These are phyloP conservation scores for Tetraneura akinire DNA, from an alignment of 1,140 invertebrate genomes.

Conservation along the genomic window DNA sequence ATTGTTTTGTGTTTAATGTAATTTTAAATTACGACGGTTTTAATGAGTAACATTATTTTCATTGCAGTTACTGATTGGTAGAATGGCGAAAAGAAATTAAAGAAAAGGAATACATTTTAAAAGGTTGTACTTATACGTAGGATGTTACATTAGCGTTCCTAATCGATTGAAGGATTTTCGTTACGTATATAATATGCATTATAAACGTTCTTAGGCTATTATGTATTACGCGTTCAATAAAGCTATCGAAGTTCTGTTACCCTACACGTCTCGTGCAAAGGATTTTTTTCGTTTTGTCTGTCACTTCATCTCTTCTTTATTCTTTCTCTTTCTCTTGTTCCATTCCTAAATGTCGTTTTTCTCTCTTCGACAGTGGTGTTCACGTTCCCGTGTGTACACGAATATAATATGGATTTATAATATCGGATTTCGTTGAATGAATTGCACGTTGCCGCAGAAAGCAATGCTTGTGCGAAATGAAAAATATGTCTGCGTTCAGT, in stretches of 20 bases:
- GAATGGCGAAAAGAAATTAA: too few relatives aligned
- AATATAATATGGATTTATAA: not conserved
- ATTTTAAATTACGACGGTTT: too few relatives aligned
- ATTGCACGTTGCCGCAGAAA: not conserved
- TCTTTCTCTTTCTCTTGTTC: too few relatives aligned
- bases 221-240: not conserved
- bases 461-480: not conserved
- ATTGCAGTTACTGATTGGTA: too few relatives aligned
- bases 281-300: not conserved
- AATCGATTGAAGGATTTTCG: constrained; percentile 5
- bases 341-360: too few relatives aligned
- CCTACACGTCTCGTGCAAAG: not conserved
- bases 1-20: too few relatives aligned
- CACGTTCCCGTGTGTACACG: not conserved
- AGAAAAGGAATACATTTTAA: too few relatives aligned
- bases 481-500: not conserved
- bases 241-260: not conserved
- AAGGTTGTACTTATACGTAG: too few relatives aligned
- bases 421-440: constrained; percentile 33
- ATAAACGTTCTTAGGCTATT: not conserved
- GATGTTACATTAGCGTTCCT: not conserved
- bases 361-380: not conserved
- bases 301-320: not conserved
- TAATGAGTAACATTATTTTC: too few relatives aligned
- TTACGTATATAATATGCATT: too few relatives aligned